These are phyloP conservation scores for Laspeyria flexula DNA, from an alignment of 2,888 invertebrate species.

Conservation along the genomic window DNA sequence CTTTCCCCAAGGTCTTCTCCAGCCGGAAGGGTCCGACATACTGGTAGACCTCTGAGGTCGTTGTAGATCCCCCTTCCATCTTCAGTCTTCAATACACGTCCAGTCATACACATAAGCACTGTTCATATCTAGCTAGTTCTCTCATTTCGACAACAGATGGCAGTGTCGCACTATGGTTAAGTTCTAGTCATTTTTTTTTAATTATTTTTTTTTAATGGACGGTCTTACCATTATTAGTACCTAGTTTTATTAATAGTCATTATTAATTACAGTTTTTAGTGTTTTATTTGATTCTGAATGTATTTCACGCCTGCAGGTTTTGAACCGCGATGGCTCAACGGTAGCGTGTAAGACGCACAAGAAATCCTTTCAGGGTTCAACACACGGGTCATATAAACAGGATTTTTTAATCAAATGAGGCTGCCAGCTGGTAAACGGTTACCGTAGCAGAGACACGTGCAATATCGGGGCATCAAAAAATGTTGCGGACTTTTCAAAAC, in stretches of 20 bases:
- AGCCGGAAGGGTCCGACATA: conserved; percentile 99
- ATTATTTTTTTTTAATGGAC: conserved; percentile 20
- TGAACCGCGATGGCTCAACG: too few relatives aligned
- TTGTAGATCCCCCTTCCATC: conserved; percentile 72
- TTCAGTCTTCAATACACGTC: conserved; percentile 51
- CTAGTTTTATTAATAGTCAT: not conserved
- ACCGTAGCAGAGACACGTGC: too few relatives aligned
- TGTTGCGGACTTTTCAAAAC: too few relatives aligned
- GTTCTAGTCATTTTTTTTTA: conserved; percentile 36
- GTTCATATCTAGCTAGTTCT: conserved; percentile 47
- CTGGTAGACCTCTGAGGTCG: conserved; percentile 89
- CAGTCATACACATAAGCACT: conserved; percentile 49
- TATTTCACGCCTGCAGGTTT: too few relatives aligned
- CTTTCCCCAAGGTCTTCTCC: conserved; percentile 99
- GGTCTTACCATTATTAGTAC: conserved; percentile 19
- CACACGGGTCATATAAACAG: too few relatives aligned
- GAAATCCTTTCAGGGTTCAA: too few relatives aligned
- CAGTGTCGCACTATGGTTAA: conserved; percentile 25
- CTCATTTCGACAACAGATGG: conserved; percentile 41
- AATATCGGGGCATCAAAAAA: too few relatives aligned
- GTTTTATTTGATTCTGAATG: not conserved
- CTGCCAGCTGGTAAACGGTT: too few relatives aligned
- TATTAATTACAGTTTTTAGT: not conserved
- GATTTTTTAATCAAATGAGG: too few relatives aligned
- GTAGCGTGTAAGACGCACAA: too few relatives aligned